These are phyloP conservation scores for Microcaecilia unicolor DNA, from an alignment of 2,797 vertebrate species.

Conservation along the genomic window DNA sequence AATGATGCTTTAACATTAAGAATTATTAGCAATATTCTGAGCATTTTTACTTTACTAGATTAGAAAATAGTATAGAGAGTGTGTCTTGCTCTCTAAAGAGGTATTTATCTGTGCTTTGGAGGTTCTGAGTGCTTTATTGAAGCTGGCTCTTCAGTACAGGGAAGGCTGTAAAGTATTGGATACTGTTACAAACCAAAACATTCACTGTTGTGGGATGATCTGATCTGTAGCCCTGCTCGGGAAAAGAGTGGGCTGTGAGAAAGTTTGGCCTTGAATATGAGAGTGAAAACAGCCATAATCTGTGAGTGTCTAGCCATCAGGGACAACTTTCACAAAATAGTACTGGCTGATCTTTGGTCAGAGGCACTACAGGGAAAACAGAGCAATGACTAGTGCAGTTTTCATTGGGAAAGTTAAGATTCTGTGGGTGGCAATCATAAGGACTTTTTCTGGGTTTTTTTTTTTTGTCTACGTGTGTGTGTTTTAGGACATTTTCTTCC, in stretches of 20 bases:
- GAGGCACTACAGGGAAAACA: background rate
- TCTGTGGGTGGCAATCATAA: no score
- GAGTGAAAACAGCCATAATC: background rate
- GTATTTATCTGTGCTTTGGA: background rate
- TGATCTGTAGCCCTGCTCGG: accelerated
- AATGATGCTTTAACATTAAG: no score
- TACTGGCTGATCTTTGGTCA: background rate
- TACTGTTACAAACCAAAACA: background rate
- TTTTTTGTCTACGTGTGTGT: no score
- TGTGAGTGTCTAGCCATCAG: background rate
- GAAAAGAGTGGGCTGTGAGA: background rate
- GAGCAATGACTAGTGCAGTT: no score
- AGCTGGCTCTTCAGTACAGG: background rate
- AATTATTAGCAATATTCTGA: no score
- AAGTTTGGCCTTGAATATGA: accelerated
- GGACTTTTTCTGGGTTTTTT: no score
- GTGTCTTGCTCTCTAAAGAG: background rate
- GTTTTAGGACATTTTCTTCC: no score
- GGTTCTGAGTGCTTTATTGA: background rate
- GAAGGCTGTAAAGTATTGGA: background rate
- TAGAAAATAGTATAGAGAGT: background rate
- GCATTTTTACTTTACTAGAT: no score
- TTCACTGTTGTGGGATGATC: background rate
- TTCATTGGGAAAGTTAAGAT: no score
- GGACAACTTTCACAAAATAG: background rate